These are phyloP conservation scores for Euwallacea fornicatus DNA, from an alignment of 1,140 invertebrate genomes.

Conservation along the genomic window DNA sequence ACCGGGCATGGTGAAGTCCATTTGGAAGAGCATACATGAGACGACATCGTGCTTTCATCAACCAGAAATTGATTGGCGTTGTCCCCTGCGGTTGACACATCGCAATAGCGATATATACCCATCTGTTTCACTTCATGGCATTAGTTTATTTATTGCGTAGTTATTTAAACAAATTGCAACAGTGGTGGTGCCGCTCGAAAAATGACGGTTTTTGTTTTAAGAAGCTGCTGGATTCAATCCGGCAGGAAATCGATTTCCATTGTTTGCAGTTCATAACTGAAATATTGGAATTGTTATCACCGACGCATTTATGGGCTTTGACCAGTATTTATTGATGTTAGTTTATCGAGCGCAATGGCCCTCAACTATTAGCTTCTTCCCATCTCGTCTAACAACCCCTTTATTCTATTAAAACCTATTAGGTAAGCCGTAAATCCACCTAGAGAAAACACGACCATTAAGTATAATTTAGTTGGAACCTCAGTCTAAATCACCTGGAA, in stretches of 20 bases:
- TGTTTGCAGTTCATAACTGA: background rate
- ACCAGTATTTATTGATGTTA: background rate
- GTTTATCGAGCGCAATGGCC: too few relatives aligned
- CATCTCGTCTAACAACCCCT: background rate
- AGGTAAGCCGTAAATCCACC: background rate
- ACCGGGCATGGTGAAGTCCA: background rate
- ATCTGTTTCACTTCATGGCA: too few relatives aligned
- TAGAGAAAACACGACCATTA: constrained; percentile 5
- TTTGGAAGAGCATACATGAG: constrained; percentile 3
- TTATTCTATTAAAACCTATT: constrained; percentile 6
- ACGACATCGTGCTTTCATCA: background rate
- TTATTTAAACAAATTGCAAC: too few relatives aligned
- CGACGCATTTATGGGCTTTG: constrained; percentile 1
- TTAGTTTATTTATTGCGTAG: too few relatives aligned
- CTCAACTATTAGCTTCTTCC: too few relatives aligned
- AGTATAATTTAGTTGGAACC: constrained; percentile 8
- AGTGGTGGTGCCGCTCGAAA: too few relatives aligned
- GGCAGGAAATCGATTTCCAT: constrained; percentile 3
- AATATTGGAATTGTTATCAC: background rate
- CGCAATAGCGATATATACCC: too few relatives aligned
- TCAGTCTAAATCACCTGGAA: constrained; percentile 18
- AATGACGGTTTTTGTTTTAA: too few relatives aligned
- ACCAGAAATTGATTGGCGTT: too few relatives aligned
- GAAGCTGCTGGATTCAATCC: too few relatives aligned
- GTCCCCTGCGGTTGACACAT: too few relatives aligned